Evolutionary conservation across 2,888 invertebrate species (phyloP), one percentile per base, ranked within the genome.

Genomic region (Apotomis turbidana): DNA sequence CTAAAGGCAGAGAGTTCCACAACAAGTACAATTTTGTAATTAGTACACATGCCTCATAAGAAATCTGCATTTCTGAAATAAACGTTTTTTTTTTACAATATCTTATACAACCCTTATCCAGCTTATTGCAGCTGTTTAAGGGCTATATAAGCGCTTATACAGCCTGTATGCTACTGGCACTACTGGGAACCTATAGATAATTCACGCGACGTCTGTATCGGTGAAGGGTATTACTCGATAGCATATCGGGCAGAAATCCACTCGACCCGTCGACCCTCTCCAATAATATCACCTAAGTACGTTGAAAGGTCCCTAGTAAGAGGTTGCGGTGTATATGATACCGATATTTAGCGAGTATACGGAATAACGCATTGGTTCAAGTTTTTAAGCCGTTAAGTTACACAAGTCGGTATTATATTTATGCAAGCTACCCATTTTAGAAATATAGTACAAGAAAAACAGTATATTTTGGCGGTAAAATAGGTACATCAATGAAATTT

Each of bases 211-310:
- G 67, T 62, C 15, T 61, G 71, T 73, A 66, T 64, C 60, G 73
- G 12, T 60, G 77, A 76, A 74, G 77, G 69, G 74, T 75, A 74
- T 79, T 77, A 77, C 74, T 78, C 78, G 78, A 80, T 79, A 80
- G 74, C 74, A 75, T 83, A 81, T 82, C 76, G 74, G 76, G 75
- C 72, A 70, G 78, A 75, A 80, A 78, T 79, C 74, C 78, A 77
- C 81, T 80, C 79, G 74, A 81, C 76, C 77, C 78, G 63, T 76
- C 77, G 70, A 76, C 80, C 80, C 74, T 74, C 79, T 78, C 76
- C 74, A 73, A 76, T 80, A 80, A 83, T 83, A 81, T 77, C 74
- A 66, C 55, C 68, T 73, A 77, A 78, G 75, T 78, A 74, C 64
- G 68, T 68, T 71, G 62, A 62, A 75, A 74, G 76, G 76, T 54